Evolutionary conservation across 2,888 invertebrate species (phyloP), one percentile per base, ranked within the genome.

Genomic region (Nebria salina): DNA sequence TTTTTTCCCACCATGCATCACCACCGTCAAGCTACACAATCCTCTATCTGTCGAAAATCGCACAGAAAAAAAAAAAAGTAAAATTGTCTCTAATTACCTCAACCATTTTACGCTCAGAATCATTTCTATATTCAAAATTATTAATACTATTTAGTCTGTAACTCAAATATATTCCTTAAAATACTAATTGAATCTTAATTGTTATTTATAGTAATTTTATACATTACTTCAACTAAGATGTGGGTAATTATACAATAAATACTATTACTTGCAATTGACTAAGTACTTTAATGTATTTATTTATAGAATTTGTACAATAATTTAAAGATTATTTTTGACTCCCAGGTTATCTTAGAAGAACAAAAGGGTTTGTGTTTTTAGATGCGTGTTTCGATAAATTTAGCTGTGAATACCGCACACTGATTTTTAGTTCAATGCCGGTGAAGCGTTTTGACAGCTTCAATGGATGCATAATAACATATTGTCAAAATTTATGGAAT

Each of bases 1-100:
- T 11, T 34, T 73, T 73, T 73, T 73, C 73, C 73, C 73, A 73
- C 42, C 41, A 68, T 25, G 26, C 54, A 54, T 54, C 54, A 20
- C 34, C 72, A 25, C 13, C 72, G n/a, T 26, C 34, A 42, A 8
- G 20, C 72, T 34, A 72, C 34, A 34, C 15, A 73, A 41, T 4
- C 34, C 72, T n/a, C 13, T 20, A 41, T n/a, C 9, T n/a, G 9
- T 15, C 20, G 15, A 11, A 43, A 73, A 41, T 42, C 41, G 43
- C 41, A 7, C 5, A 26, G n/a, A 73, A 73, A 73, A 43, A 34
- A 73, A 34, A 72, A 26, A 4, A 73, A 34, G 20, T 20, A 73
- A 5, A 41, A 73, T 34, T 34, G 34, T 34, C 34, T 34, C 34
- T 34, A 34, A 34, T 34, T 34, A 34, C 5, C 2, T 4, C 34